Percentiles rank a stretch among this genome's conserved stretches.
phyloP scores from a whole-genome alignment of 2,888 invertebrate species.

The Gari tellinella region DNA sequence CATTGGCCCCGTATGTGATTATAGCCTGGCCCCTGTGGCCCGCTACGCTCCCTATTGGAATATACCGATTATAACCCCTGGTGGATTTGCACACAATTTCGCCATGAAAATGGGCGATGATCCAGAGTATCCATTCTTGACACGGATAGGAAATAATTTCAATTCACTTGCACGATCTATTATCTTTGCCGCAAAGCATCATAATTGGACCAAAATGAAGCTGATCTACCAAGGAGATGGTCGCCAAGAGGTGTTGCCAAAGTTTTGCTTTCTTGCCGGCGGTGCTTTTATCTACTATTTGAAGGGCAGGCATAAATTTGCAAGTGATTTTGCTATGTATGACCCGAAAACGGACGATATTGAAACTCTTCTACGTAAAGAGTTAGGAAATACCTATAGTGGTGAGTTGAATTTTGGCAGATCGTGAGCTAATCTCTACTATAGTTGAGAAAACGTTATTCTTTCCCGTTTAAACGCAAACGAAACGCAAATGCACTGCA shows the following conservation, averaged over 20 bases:
- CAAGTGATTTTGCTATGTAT: constrained; percentile 64
- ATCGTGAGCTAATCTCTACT: too few species aligned
- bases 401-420: constrained; percentile 69
- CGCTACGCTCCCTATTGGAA: constrained; percentile 96
- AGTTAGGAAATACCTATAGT: constrained; percentile 69
- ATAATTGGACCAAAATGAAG: constrained; percentile 82
- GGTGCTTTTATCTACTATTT: constrained; percentile 88
- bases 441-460: too few species aligned
- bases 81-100: constrained; percentile 82
- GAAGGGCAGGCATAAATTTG: constrained; percentile 60
- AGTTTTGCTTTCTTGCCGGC: constrained; percentile 92
- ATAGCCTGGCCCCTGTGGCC: constrained; percentile 95
- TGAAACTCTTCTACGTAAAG: constrained; percentile 58
- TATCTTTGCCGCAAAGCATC: constrained; percentile 43
- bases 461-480: too few species aligned
- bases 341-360: constrained; percentile 41
- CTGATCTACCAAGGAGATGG: constrained; percentile 91
- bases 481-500: too few species aligned
- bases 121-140: constrained; percentile 65
- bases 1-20: constrained; percentile 82
- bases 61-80: constrained; percentile 92
- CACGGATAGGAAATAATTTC: constrained; percentile 74
- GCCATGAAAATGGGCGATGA: constrained; percentile 57
- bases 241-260: constrained; percentile 88
- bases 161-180: constrained; percentile 59